These are phyloP conservation scores for Oreochromis aureus DNA, from an alignment of 2,113 vertebrate genomes.

Conservation along the genomic window DNA sequence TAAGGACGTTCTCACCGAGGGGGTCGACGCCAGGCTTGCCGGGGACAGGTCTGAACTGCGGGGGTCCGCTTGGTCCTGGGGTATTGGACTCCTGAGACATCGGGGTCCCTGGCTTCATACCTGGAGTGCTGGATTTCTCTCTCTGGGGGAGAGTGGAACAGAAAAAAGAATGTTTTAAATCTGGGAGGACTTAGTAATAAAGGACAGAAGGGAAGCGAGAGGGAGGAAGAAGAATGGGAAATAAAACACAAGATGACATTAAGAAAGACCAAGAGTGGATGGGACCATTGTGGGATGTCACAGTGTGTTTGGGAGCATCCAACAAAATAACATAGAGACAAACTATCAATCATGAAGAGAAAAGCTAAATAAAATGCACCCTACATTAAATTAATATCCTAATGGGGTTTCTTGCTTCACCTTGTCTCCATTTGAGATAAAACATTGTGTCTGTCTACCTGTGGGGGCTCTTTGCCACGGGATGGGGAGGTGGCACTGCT, in stretches of 20 bases:
- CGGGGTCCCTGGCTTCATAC: constrained; percentile 85
- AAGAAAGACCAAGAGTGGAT: neutral
- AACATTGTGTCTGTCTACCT: constrained; percentile 39
- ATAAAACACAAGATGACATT: neutral
- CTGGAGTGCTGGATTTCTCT: constrained; percentile 87
- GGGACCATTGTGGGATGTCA: neutral
- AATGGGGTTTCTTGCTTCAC: neutral
- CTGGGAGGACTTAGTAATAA: neutral
- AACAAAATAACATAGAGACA: neutral
- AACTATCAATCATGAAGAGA: neutral
- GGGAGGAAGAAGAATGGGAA: neutral
- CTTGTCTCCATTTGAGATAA: neutral
- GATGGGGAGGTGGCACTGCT: constrained; percentile 81
- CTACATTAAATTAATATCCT: neutral
- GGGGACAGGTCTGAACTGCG: constrained; percentile 75
- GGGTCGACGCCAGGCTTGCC: constrained; percentile 79
- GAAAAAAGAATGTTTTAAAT: neutral
- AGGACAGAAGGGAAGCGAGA: neutral
- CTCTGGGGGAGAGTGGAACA: constrained; percentile 57
- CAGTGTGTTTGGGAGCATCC: neutral
- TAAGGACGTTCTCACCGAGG: constrained; percentile 65
- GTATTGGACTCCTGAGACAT: constrained; percentile 79
- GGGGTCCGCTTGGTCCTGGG: constrained; percentile 74
- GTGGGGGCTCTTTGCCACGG: constrained; percentile 76
- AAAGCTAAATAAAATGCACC: neutral